These are phyloP conservation scores for Vireo altiloquus DNA, from an alignment of 2,113 vertebrate genomes.

Conservation along the genomic window DNA sequence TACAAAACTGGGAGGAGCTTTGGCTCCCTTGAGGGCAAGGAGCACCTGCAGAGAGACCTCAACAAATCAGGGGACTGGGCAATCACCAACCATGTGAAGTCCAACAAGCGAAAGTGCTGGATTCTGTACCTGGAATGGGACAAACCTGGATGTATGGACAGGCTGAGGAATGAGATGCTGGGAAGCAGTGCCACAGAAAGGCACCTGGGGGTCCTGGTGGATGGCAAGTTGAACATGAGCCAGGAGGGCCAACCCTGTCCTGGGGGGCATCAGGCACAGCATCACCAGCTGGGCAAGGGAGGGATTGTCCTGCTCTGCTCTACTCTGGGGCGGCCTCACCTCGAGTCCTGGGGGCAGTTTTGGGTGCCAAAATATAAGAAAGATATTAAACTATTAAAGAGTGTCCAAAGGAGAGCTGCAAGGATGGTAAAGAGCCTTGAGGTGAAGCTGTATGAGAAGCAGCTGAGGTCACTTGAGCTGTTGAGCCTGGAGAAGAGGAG, in stretches of 20 bases:
- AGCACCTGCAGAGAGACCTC: accelerated
- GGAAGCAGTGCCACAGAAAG: accelerated
- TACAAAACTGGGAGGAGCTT: too few relatives aligned
- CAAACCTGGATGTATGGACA: accelerated
- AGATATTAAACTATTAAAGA: accelerated
- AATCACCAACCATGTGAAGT: background rate
- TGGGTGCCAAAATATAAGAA: accelerated
- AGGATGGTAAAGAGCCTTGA: background rate
- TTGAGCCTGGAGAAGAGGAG: background rate
- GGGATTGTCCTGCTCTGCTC: background rate
- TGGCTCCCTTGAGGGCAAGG: accelerated
- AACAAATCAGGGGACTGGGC: background rate
- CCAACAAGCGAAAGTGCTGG: background rate
- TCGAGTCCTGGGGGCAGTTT: accelerated
- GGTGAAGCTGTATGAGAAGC: accelerated
- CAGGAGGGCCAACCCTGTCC: background rate
- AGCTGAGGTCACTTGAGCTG: background rate
- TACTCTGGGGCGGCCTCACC: background rate
- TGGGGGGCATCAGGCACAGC: background rate
- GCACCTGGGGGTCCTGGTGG: accelerated
- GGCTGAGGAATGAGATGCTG: background rate
- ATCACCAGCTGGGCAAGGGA: accelerated
- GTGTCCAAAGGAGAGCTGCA: accelerated
- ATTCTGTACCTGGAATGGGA: background rate
- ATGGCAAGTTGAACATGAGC: accelerated